phyloP scores from a whole-genome alignment of 2,113 vertebrate species.

The Empidonax traillii region DNA sequence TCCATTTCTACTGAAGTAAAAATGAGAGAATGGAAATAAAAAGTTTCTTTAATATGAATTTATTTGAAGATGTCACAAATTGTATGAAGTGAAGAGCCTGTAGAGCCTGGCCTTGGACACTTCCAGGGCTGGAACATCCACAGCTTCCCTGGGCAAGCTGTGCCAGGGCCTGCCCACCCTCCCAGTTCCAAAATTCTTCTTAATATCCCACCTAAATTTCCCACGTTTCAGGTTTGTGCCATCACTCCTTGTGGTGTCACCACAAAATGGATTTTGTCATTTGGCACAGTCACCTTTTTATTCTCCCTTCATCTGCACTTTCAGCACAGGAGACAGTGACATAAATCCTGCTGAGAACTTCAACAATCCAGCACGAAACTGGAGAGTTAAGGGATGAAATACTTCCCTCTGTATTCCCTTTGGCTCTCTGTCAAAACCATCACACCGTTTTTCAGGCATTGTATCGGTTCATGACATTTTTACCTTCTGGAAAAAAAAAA shows the following conservation, averaged over 20 bases:
- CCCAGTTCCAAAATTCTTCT: background rate
- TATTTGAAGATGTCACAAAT: background rate
- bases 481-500: background rate
- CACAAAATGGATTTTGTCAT: background rate
- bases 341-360: background rate
- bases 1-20: background rate
- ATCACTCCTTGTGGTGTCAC: background rate
- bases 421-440: background rate
- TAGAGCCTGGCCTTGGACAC: background rate
- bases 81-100: fast-evolving
- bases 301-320: background rate
- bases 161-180: fast-evolving
- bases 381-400: background rate
- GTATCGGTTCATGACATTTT: background rate
- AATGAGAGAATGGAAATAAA: background rate
- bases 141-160: background rate
- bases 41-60: background rate
- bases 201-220: background rate
- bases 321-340: background rate
- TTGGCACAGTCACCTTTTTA: background rate
- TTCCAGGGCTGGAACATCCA: background rate
- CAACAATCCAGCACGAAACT: background rate
- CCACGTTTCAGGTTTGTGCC: background rate
- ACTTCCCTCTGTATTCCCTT: background rate
- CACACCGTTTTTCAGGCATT: background rate